phyloP scores from a whole-genome alignment of 2,797 vertebrate species.

The Onychomys arenicola region DNA sequence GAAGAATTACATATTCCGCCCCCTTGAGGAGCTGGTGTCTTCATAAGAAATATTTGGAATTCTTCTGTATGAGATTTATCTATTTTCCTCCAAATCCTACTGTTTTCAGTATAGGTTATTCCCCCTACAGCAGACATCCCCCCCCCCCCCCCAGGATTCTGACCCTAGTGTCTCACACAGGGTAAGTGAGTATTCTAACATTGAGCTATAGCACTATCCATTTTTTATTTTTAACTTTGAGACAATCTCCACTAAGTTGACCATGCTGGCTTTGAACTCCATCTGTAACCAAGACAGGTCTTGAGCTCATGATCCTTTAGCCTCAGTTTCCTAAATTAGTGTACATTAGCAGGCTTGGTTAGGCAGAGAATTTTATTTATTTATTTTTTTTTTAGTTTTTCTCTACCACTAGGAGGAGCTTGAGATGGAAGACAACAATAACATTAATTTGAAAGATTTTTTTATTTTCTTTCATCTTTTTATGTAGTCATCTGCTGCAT shows the following conservation, averaged over 20 bases:
- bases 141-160: not conserved
- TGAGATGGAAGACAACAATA: not conserved
- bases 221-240: not conserved
- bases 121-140: not conserved
- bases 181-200: not conserved
- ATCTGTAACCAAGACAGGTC: not conserved
- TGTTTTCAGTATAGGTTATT: not conserved
- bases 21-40: not conserved
- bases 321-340: not conserved
- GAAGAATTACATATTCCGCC: not conserved
- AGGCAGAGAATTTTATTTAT: constrained; percentile 2
- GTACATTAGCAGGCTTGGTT: not conserved
- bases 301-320: not conserved
- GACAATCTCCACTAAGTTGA: not conserved
- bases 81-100: not conserved
- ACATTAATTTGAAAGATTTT: not conserved
- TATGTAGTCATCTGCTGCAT: not conserved
- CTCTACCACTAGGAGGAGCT: not conserved
- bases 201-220: not conserved
- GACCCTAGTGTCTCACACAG: not conserved
- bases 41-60: not conserved
- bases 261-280: not conserved
- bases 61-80: not conserved
- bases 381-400: not conserved
- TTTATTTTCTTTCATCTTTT: not conserved